Base-by-base conservation (phyloP, 2,888 invertebrate genomes). In the Drosophila picticornis region DNA sequence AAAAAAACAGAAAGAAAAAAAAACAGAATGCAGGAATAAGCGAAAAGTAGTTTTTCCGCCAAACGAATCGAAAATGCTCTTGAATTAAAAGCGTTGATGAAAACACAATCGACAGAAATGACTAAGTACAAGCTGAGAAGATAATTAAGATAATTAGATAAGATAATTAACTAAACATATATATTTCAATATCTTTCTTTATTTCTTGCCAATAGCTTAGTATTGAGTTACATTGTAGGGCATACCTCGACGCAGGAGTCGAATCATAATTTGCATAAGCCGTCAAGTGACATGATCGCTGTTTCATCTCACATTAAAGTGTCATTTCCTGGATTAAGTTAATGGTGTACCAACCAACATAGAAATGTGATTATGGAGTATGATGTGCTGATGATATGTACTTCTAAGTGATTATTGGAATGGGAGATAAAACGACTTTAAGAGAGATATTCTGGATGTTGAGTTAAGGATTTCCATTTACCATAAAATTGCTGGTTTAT, bases 61-160 rank as follows among this genome's bases (percentile, higher is more conserved):
- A 67, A 67, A 48, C 87, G 71, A 81, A 70, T 50, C 50, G 51
- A 50, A 48, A 68, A 80, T 75, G 66, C 83, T 40, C 78, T 79
- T 11, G 13, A 25, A 32, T 43, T n/a, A 36, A 36, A 4, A 7
- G 4, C 11, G 32, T 27, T 38, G 13, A 19, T 9, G 4, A 50
- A 36, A 1, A 27, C 19, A 25, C 4, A 32, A 19, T 11, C 43
- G 11, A n/a, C 51, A 5, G 34, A 13, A 13, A 34, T 34, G 13
- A 5, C 4, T 34, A 13, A 5, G 34, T 13, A 13, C 34, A n/a
- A n/a, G n/a, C n/a, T n/a, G n/a, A n/a, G n/a, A n/a, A n/a, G n/a
- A n/a, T n/a, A n/a, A n/a, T n/a, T n/a, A n/a, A n/a, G n/a, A n/a
- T n/a, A n/a, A n/a, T n/a, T n/a, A n/a, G n/a, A n/a, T n/a, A n/a